Percentiles rank a stretch among this genome's conserved stretches.
These are phyloP conservation scores for Caenorhabditis sp. DNA, from an alignment of 2,888 invertebrate genomes.

Conservation along the genomic window DNA sequence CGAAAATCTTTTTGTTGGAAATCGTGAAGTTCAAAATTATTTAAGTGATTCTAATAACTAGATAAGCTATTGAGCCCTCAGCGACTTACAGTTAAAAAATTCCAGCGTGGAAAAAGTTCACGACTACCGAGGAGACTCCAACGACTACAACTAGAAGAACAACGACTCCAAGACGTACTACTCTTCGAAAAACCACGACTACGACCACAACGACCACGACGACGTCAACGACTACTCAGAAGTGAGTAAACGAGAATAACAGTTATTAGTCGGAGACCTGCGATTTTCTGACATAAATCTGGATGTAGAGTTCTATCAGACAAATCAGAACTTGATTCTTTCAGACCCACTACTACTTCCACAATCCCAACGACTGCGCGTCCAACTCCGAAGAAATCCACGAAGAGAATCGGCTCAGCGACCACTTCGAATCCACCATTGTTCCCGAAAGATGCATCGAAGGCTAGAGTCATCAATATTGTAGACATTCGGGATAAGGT, in stretches of 20 bases:
- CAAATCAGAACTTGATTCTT: background rate
- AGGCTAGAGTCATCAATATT: constrained; percentile 51
- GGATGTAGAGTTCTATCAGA: background rate
- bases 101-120: constrained; percentile 56
- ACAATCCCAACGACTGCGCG: constrained; percentile 21
- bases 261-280: background rate
- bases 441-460: constrained; percentile 34
- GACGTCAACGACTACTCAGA: constrained; percentile 44
- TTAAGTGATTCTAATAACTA: too few species aligned
- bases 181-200: constrained; percentile 26
- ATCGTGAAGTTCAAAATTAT: too few species aligned
- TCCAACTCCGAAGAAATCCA: constrained; percentile 27
- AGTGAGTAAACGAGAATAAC: constrained; percentile 18
- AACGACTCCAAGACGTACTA: constrained; percentile 39
- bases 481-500: constrained; percentile 62
- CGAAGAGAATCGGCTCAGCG: constrained; percentile 29
- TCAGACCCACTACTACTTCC: constrained; percentile 48
- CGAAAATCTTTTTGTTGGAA: too few species aligned
- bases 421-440: constrained; percentile 40
- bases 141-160: constrained; percentile 51
- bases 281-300: background rate
- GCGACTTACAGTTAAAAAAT: too few species aligned
- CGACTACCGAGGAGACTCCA: constrained; percentile 43
- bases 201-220: constrained; percentile 24
- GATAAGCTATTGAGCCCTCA: too few species aligned